Percentiles rank a stretch among this genome's conserved stretches.
These are phyloP conservation scores for Caradrina clavipalpis DNA, from an alignment of 2,888 invertebrate genomes.

Conservation along the genomic window DNA sequence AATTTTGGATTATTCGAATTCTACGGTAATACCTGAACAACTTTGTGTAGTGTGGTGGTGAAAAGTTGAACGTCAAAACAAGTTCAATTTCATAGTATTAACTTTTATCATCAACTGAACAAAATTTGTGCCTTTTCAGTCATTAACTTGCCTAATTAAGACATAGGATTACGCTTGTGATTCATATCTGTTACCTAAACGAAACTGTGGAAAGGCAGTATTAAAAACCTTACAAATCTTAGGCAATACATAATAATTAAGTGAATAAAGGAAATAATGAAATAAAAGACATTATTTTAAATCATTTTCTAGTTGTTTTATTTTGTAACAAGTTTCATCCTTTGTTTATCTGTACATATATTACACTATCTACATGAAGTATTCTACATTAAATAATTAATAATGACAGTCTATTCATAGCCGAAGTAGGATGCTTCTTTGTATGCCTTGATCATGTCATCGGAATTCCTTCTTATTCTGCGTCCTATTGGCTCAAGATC, in stretches of 20 bases:
- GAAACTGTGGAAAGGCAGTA: conserved; percentile 77
- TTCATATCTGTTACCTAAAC: conserved; percentile 61
- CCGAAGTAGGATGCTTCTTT: conserved; percentile 95
- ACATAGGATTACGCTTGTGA: conserved; percentile 63
- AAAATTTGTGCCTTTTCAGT: conserved; percentile 70
- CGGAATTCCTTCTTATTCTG: conserved; percentile 93
- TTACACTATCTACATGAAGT: conserved; percentile 42
- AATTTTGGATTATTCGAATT: no score
- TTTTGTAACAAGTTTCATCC: conserved; percentile 66
- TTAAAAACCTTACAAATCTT: conserved; percentile 76
- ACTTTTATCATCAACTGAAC: conserved; percentile 47
- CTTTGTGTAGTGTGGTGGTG: conserved; percentile 4
- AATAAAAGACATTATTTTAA: conserved; percentile 91
- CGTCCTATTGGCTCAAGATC: conserved; percentile 98
- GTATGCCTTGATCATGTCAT: conserved; percentile 94
- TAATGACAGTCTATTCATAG: conserved; percentile 88
- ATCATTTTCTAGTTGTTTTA: conserved; percentile 78
- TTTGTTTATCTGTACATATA: conserved; percentile 58
- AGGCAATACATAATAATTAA: conserved; percentile 77
- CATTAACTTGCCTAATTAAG: conserved; percentile 56
- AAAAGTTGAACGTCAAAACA: conserved; percentile 16
- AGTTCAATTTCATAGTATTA: conserved; percentile 49
- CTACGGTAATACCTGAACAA: no score
- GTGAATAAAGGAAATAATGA: conserved; percentile 81
- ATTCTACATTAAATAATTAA: conserved; percentile 16